These are phyloP conservation scores for Drosophila subquinaria DNA, from an alignment of 2,888 invertebrate species.

Conservation along the genomic window DNA sequence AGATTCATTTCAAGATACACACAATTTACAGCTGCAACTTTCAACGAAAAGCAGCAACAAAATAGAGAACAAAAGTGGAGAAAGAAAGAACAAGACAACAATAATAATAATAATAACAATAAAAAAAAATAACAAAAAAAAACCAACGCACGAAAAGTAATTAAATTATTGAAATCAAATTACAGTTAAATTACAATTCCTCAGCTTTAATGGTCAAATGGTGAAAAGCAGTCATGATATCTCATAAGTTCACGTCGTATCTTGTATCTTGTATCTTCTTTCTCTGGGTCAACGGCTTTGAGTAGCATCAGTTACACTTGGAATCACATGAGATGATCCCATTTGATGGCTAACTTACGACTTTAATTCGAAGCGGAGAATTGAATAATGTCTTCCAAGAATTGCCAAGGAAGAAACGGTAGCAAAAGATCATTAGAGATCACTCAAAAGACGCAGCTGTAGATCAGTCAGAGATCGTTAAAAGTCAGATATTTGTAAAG, in stretches of 20 bases:
- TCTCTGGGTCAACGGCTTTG: conserved; percentile 46
- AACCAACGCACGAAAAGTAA: conserved; percentile 64
- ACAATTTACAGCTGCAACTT: conserved; percentile 41
- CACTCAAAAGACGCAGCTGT: neutral
- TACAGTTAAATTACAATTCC: conserved; percentile 71
- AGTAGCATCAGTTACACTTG: conserved; percentile 22
- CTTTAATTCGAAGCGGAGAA: conserved; percentile 7
- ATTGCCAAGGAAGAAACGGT: neutral
- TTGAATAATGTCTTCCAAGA: conserved; percentile 6
- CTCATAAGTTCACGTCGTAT: conserved; percentile 30
- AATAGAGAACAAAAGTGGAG: conserved; percentile 12
- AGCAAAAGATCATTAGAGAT: neutral
- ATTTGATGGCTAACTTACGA: conserved; percentile 19
- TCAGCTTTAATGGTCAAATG: conserved; percentile 21
- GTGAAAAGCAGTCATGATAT: conserved; percentile 24
- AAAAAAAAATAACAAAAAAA: neutral
- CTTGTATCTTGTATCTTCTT: conserved; percentile 11
- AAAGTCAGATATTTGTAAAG: neutral
- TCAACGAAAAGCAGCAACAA: conserved; percentile 28
- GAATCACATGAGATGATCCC: conserved; percentile 29
- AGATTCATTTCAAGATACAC: conserved; percentile 25
- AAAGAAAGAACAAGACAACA: conserved; percentile 7
- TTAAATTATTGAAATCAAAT: conserved; percentile 81
- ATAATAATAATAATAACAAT: conserved; percentile 15
- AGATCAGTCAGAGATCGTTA: neutral